Evolutionary conservation across 1,140 invertebrate species (phyloP).

Genomic region (Cotesia chilonis): DNA sequence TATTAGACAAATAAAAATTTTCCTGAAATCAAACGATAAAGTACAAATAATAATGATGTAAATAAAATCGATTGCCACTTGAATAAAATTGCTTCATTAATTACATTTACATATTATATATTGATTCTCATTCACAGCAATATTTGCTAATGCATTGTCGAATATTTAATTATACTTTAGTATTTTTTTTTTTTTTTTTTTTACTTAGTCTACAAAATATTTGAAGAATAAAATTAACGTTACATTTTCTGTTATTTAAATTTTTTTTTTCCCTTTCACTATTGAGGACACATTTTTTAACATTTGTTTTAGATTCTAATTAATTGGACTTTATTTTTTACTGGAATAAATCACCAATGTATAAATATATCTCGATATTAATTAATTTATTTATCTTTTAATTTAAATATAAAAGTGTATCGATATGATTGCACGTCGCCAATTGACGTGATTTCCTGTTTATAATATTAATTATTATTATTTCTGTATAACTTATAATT

Average conservation of each 20-base stretch:
- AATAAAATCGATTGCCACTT: background rate
- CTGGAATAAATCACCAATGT: slow-evolving; percentile 32
- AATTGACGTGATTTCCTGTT: slow-evolving; percentile 30
- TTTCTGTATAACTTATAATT: too few species aligned
- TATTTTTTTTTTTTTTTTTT: too few species aligned
- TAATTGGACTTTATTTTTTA: slow-evolving; percentile 4
- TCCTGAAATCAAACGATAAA: too few species aligned
- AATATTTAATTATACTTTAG: background rate
- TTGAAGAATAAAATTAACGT: slow-evolving; percentile 23
- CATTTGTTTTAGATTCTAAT: slow-evolving; percentile 15
- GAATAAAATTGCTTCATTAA: too few species aligned
- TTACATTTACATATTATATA: too few species aligned
- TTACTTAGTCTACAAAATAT: slow-evolving; percentile 6
- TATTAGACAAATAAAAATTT: too few species aligned
- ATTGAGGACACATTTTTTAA: background rate
- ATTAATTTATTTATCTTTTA: slow-evolving; percentile 25
- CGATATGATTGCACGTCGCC: slow-evolving; percentile 39
- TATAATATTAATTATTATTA: background rate
- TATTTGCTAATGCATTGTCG: background rate
- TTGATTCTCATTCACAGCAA: background rate
- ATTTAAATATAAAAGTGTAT: slow-evolving; percentile 36
- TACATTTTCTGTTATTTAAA: background rate
- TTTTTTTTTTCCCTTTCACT: background rate
- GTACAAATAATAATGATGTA: background rate
- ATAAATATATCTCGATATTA: slow-evolving; percentile 40